phyloP scores from a whole-genome alignment of 2,797 vertebrate species.

The Sciurus carolinensis region DNA sequence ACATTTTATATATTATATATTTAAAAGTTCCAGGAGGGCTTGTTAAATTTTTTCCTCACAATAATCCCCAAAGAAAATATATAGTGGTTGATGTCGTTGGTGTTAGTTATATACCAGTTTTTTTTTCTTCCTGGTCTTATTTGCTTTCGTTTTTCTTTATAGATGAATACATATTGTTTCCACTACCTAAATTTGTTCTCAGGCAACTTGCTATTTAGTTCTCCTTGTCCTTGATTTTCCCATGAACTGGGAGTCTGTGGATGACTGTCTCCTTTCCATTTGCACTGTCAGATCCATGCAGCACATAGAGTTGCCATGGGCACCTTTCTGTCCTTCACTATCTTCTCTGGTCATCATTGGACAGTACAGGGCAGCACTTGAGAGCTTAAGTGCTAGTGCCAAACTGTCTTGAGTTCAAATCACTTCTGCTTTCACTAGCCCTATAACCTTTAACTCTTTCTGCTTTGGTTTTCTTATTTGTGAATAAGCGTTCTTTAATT shows the following conservation, averaged over 20 bases:
- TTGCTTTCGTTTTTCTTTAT: background rate
- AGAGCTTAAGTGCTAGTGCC: too few species aligned
- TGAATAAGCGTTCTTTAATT: background rate
- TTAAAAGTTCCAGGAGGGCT: conserved; percentile 37
- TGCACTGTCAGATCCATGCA: background rate
- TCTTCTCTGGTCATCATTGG: background rate
- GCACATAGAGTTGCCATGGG: too few species aligned
- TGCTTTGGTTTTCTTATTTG: background rate
- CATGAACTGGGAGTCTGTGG: background rate
- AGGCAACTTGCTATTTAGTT: background rate
- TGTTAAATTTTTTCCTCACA: conserved; percentile 51
- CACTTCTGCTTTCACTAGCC: background rate
- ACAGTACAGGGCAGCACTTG: too few species aligned
- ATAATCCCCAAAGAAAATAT: conserved; percentile 33
- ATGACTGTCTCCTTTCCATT: background rate
- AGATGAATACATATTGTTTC: background rate
- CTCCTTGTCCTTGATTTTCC: background rate
- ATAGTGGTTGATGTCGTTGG: background rate
- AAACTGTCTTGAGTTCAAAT: background rate
- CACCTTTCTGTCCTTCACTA: background rate
- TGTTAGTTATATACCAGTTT: background rate
- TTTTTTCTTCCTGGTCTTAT: background rate
- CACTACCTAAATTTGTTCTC: background rate
- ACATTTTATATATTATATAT: background rate
- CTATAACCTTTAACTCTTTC: background rate